Conservation (phyloP, 2,113 vertebrate genomes). For the Dascyllus trimaculatus region DNA sequence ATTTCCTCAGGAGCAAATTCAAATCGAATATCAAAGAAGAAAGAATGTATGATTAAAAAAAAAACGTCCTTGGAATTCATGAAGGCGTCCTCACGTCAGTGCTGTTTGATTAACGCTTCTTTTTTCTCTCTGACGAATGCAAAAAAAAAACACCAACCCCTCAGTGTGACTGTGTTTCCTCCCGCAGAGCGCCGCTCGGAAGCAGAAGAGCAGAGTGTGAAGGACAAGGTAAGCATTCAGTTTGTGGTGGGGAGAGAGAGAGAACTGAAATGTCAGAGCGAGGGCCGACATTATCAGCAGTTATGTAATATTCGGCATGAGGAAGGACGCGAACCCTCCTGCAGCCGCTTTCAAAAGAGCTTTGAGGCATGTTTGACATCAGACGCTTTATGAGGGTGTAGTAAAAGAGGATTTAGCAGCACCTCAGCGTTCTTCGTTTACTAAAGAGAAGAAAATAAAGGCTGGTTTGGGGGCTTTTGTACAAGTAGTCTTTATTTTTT, state of each 20-base stretch:
- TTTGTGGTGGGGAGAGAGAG: background rate
- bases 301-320: slow-evolving; percentile 10
- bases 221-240: slow-evolving; percentile 55
- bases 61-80: background rate
- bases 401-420: background rate
- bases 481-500: too few species aligned
- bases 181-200: slow-evolving; percentile 44
- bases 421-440: background rate
- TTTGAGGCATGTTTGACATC: slow-evolving; percentile 3
- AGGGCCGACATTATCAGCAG: background rate
- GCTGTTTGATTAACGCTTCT: background rate
- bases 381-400: background rate
- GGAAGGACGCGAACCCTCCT: background rate
- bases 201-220: slow-evolving; percentile 3
- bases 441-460: background rate
- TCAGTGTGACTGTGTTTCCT: background rate
- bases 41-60: background rate
- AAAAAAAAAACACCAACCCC: background rate
- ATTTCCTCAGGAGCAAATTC: background rate
- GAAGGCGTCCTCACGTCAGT: fast-evolving
- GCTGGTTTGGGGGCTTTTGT: too few species aligned
- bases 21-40: background rate
- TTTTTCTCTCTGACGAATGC: background rate
- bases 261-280: slow-evolving; percentile 13
- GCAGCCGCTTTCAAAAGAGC: background rate